Evolutionary conservation across 2,797 vertebrate species (phyloP).

Genomic region (Chloroceryle inda): DNA sequence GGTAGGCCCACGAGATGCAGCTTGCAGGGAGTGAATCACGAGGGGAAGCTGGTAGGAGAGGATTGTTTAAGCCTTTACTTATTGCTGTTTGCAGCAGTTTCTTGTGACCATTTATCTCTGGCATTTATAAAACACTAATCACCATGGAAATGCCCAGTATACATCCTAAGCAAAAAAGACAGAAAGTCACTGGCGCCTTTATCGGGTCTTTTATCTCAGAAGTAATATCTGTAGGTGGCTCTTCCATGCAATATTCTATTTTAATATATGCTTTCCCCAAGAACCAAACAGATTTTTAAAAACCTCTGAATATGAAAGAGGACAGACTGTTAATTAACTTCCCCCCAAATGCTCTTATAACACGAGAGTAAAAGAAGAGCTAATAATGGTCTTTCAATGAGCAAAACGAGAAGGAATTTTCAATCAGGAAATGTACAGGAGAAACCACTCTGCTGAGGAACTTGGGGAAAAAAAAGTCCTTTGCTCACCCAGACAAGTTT

Average conservation of each 20-base stretch:
- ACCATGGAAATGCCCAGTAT: conserved; percentile 21
- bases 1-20: not conserved
- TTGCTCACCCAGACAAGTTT: not conserved
- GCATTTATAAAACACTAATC: conserved; percentile 57
- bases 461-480: not conserved
- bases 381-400: not conserved
- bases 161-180: not conserved
- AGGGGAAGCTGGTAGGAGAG: not conserved
- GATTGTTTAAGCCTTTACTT: not conserved
- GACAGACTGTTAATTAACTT: conserved; percentile 45
- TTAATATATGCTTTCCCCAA: conserved; percentile 13
- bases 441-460: not conserved
- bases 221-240: conserved; percentile 36
- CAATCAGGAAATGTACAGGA: not conserved
- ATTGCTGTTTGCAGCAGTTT: conserved; percentile 51
- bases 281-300: conserved; percentile 42
- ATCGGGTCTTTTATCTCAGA: not conserved
- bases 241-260: conserved; percentile 26
- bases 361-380: not conserved
- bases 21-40: not conserved
- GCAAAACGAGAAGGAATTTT: not conserved
- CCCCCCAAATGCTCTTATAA: not conserved
- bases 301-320: conserved; percentile 29
- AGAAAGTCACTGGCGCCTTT: conserved; percentile 17
- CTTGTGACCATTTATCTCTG: conserved; percentile 11